A percentile compares a stretch with the other conserved stretches of the same genome.
phyloP scores from a whole-genome alignment of 2,113 vertebrate species.

The Tachysurus fulvidraco region DNA sequence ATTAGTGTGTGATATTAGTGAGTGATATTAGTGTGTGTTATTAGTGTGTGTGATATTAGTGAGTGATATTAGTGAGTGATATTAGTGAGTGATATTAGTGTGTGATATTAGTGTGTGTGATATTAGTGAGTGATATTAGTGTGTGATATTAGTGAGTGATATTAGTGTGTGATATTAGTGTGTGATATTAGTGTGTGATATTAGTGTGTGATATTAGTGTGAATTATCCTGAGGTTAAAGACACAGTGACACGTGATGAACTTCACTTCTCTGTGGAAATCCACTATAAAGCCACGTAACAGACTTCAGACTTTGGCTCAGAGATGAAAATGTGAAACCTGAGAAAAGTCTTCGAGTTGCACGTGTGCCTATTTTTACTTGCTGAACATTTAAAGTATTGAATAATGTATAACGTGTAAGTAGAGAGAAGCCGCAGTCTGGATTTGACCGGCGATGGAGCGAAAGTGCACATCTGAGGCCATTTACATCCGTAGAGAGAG shows the following conservation, averaged over 20 bases:
- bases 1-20: too few species aligned
- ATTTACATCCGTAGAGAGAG: not conserved
- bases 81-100: too few species aligned
- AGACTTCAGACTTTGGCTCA: not conserved
- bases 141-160: too few species aligned
- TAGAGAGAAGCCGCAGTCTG: not conserved
- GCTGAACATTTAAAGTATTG: not conserved
- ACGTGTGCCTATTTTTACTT: not conserved
- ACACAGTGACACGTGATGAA: not conserved
- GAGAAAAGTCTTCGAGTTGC: not conserved
- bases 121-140: too few species aligned
- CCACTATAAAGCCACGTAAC: not conserved
- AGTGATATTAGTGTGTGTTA: too few species aligned
- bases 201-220: not conserved
- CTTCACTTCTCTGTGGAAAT: not conserved
- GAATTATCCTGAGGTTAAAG: not conserved
- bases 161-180: too few species aligned
- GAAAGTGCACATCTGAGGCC: not conserved
- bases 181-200: too few species aligned
- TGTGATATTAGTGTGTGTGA: too few species aligned
- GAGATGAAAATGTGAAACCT: slow-evolving; percentile 2
- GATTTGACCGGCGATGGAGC: not conserved
- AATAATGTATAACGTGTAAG: slow-evolving; percentile 17
- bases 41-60: too few species aligned
- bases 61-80: too few species aligned